A percentile compares a stretch with the other conserved stretches of the same genome.
These are phyloP conservation scores for Gavialis gangeticus DNA, from an alignment of 2,113 vertebrate genomes.

Conservation along the genomic window DNA sequence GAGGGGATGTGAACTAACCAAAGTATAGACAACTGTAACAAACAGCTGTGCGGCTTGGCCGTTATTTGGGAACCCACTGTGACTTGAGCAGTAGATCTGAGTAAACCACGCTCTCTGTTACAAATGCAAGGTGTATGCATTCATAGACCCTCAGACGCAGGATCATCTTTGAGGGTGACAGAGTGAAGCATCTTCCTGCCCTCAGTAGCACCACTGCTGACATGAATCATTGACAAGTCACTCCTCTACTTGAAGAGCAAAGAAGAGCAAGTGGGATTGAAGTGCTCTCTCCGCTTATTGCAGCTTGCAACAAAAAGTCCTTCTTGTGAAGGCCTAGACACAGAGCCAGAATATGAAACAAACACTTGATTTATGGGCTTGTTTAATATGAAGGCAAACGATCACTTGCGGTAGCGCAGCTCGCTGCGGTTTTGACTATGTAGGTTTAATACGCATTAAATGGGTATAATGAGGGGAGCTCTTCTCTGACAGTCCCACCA, in stretches of 20 bases:
- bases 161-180: background rate
- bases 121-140: too few relatives aligned
- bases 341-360: background rate
- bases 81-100: too few relatives aligned
- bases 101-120: too few relatives aligned
- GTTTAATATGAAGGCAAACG: background rate
- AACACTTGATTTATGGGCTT: background rate
- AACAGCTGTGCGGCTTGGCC: too few relatives aligned
- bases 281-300: background rate
- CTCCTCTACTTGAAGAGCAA: background rate
- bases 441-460: background rate
- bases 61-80: too few relatives aligned
- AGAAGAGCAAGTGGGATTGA: background rate
- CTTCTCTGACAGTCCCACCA: background rate
- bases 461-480: background rate
- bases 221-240: background rate
- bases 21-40: too few relatives aligned
- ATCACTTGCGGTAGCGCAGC: background rate
- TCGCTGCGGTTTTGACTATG: background rate
- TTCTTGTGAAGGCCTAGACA: background rate
- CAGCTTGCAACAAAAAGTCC: background rate
- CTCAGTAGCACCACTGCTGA: background rate
- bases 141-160: background rate
- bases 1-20: too few relatives aligned
- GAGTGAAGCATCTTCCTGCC: background rate